Evolutionary conservation across 2,113 vertebrate genomes (phyloP).

Genomic region (Gyps fulvus): DNA sequence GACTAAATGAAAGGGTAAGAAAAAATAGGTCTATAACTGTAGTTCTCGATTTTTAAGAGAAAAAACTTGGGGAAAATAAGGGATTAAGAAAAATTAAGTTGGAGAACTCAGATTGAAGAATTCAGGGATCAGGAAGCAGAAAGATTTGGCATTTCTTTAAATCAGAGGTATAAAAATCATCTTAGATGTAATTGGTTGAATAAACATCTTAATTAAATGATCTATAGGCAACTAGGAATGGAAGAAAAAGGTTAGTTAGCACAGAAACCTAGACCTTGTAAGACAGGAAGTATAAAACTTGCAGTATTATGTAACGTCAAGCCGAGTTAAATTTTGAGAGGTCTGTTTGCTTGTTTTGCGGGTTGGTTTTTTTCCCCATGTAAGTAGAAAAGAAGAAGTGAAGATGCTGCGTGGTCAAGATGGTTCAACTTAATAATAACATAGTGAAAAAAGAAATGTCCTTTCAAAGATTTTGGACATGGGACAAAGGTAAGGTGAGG

Average conservation of each 20-base stretch:
- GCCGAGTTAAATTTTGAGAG: not conserved
- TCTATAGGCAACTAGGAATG: not conserved
- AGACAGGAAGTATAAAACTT: not conserved
- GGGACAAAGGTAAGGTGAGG: not conserved
- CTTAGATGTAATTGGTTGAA: not conserved
- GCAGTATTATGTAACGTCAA: not conserved
- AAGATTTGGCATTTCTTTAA: not conserved
- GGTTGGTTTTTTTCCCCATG: accelerated
- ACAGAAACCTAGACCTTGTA: not conserved
- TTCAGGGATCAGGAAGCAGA: not conserved
- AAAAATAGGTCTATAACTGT: not conserved
- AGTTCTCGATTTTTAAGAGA: not conserved
- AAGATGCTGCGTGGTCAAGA: not conserved
- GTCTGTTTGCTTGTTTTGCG: not conserved
- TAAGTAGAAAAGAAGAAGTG: not conserved
- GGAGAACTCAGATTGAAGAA: not conserved
- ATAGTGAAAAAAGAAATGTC: not conserved
- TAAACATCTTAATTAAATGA: not conserved
- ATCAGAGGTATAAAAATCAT: not conserved
- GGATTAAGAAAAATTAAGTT: not conserved
- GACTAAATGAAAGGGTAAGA: not conserved
- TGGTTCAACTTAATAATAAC: not conserved
- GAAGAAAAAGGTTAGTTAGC: not conserved
- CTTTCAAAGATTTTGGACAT: not conserved
- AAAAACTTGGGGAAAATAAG: not conserved